Base-by-base conservation (phyloP, 2,888 invertebrate genomes). In the Listrodromus nycthemerus region DNA sequence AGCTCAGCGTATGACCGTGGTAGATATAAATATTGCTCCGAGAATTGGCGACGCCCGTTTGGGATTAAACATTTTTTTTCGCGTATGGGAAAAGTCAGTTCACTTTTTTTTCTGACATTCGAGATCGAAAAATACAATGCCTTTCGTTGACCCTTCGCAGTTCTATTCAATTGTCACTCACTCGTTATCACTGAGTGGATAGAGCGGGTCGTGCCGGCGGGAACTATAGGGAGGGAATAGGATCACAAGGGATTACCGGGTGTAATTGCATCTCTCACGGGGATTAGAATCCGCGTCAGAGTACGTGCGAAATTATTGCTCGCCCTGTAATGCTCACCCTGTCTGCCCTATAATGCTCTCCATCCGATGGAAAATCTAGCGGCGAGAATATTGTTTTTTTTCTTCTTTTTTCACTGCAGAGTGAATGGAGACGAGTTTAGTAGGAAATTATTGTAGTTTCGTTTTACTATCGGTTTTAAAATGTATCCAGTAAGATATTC, bases 261-360 rank as follows among this genome's bases (percentile, higher is more conserved):
- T 76, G 75, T 81, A 70, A 71, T 77, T 73, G 71, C 61, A n/a
- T 82, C 65, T 77, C 73, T 69, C 67, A 45, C 33, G 41, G 52
- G 71, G 69, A 74, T 79, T 74, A 30, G 48, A 48, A 78, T 73
- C 66, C 41, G 61, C 33, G 52, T 63, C 69, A 69, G 41, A 21
- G 74, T 24, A 79, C 50, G 69, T 70, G 69, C 30, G 33, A 79
- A 82, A 79, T 79, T 61, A 74, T 70, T 63, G 45, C 48, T 74
- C 19, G 4, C 27, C 2, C 61, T 48, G 21, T 55, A 55, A 55
- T 30, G 27, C 24, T 61, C 61, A 27, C 16, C 30, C 3, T 27
- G 61, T 30, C 30, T n/a, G 4, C 27, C 2, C 61, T 48, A 10
- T 55, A 55, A 55, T 30, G 27, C 24, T 61, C 61, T 27, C 16